Evolutionary conservation across 2,113 vertebrate genomes (phyloP), one percentile per base, ranked within the genome.

Genomic region (Prochilodus magdalenae): DNA sequence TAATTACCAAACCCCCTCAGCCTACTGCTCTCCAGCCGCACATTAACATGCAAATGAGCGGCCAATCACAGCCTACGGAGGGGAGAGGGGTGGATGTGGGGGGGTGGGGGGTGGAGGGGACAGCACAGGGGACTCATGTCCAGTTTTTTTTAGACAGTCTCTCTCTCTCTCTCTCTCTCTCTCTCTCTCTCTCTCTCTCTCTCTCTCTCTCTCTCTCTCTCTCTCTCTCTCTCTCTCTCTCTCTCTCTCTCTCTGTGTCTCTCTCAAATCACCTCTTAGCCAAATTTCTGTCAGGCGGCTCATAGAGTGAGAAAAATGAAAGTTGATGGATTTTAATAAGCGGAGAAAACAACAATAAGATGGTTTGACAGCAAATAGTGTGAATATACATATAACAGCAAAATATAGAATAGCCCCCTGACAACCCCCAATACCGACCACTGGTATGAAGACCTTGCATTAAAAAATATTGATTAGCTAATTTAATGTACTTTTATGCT

Each of bases 21-120:
- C 77, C 74, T 78, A 81, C 73, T 74, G 62, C 71, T 82, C 94
- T 95, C 93, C 93, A 90, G 91, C 93, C 93, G 92, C 94, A 96
- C 94, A 96, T 96, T 96, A 95, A 96, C 95, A 96, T 97, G 96
- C 95, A 96, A 96, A 96, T 96, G 95, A 95, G 96, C 93, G 93
- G 91, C 93, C 94, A 93, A 96, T 96, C 94, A 93, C 91, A 93
- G 77, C 20, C 77, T 44, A 14, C 94, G 94, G 95, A 95, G 95
- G 95, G 95, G 95, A 92, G 89, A 93, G 93, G 93, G 93, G 93
- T 90, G 93, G 87, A 77, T 93, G 92, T 93, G 94, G 36, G 66
- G 7, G n/a, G 16, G 27, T 40, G 16, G 55, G 29, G n/a, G 60
- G 60, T 26, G 36, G 36, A 36, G n/a, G n/a, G n/a, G n/a, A n/a